A percentile compares a stretch with the other conserved stretches of the same genome.
These are phyloP conservation scores for Camponotus floridanus DNA, from an alignment of 1,140 invertebrate genomes.

Conservation along the genomic window DNA sequence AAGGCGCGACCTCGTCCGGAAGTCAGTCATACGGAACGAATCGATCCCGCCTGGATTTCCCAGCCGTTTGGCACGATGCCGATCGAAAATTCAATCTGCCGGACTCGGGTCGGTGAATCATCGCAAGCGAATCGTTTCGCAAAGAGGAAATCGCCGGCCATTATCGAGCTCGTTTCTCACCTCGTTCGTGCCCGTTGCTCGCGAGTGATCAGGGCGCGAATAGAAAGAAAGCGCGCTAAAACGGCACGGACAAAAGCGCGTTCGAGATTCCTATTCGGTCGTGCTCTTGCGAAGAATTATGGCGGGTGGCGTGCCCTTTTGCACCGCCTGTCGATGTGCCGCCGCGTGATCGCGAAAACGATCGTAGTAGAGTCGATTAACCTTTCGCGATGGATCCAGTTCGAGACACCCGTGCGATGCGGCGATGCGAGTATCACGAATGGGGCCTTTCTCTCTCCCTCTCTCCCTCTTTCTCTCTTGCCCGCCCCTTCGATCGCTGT, in stretches of 20 bases:
- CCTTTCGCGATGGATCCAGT: conserved; percentile 69
- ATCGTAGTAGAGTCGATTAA: conserved; percentile 55
- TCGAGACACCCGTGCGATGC: conserved; percentile 33
- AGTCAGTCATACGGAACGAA: conserved; percentile 19
- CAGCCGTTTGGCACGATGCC: background rate
- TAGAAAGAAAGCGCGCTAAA: conserved; percentile 23
- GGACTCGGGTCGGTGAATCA: conserved; percentile 18
- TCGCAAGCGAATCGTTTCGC: conserved; percentile 61
- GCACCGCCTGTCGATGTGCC: conserved; percentile 57
- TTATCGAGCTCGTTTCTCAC: conserved; percentile 72
- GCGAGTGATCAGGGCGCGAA: conserved; percentile 20
- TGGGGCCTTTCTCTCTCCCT: background rate
- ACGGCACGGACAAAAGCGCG: conserved; percentile 70
- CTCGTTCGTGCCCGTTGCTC: conserved; percentile 52
- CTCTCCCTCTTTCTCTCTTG: background rate
- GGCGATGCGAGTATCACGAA: conserved; percentile 28
- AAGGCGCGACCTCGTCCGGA: conserved; percentile 26
- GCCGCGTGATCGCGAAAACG: conserved; percentile 49
- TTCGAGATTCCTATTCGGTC: conserved; percentile 75
- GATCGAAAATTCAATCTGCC: conserved; percentile 72
- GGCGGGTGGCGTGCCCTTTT: conserved; percentile 72
- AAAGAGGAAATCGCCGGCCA: conserved; percentile 44
- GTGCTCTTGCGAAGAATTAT: conserved; percentile 71
- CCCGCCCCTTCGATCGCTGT: conserved; percentile 38
- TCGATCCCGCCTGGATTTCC: conserved; percentile 26